These are phyloP conservation scores for Lutjanus erythropterus DNA, from an alignment of 2,113 vertebrate genomes.

Conservation along the genomic window DNA sequence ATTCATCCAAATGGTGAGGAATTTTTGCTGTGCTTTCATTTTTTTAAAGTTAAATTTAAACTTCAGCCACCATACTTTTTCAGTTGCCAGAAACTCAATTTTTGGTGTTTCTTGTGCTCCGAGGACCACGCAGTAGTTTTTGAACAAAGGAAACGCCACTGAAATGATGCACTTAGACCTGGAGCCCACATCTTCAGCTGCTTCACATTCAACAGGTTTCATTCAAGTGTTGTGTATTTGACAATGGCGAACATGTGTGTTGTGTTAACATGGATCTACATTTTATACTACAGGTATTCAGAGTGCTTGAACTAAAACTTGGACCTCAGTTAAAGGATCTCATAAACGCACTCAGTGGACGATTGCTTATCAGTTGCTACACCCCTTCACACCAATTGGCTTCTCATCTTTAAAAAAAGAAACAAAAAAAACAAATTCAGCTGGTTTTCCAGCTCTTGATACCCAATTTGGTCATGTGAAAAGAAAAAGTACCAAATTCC, in stretches of 20 bases:
- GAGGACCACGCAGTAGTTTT: constrained; percentile 24
- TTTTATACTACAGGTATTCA: constrained; percentile 93
- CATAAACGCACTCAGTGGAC: constrained; percentile 83
- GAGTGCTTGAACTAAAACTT: constrained; percentile 90
- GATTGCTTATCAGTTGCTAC: constrained; percentile 72
- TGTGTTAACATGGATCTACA: constrained; percentile 92
- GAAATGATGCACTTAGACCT: constrained; percentile 49
- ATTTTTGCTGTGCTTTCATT: background rate
- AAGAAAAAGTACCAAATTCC: constrained; percentile 50
- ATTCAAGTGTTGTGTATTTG: constrained; percentile 82
- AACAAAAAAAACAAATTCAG: constrained; percentile 27
- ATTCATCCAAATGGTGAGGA: background rate
- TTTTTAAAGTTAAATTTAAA: background rate
- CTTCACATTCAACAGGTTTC: constrained; percentile 78
- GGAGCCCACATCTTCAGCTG: constrained; percentile 69
- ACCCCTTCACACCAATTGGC: constrained; percentile 62
- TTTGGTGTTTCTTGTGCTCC: constrained; percentile 19
- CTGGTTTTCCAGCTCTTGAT: constrained; percentile 52
- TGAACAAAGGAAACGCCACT: constrained; percentile 39
- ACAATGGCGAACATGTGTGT: constrained; percentile 83
- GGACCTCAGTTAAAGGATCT: constrained; percentile 90
- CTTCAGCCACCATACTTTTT: constrained; percentile 1
- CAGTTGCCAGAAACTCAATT: background rate
- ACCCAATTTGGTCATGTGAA: constrained; percentile 60
- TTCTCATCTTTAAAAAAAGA: constrained; percentile 10